Evolutionary conservation across 2,797 vertebrate species (phyloP), one percentile per base, ranked within the genome.

Genomic region (Halcyon smyrnensis): DNA sequence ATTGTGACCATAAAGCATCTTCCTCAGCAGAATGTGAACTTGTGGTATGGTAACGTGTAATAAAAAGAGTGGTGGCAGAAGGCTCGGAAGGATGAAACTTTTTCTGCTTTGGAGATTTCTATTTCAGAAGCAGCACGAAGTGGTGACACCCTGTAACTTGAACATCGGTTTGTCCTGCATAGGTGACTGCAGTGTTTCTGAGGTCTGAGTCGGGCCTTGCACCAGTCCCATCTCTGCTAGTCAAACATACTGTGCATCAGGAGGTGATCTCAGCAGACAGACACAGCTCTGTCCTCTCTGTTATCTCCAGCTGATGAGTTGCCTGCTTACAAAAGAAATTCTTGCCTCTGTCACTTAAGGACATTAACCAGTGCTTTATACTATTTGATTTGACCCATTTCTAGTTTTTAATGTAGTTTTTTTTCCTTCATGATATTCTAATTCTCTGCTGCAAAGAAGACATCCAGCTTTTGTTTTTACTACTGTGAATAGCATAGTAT

Each of bases 61-160:
- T 70, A 74, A 74, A 86, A 70, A 37, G 8, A 1, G 2, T 39
- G 46, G 15, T 53, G 24, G 14, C 20, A 27, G 24, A 64, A 74
- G 18, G 32, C 23, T 68, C 27, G 17, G 9, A 62, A n/a, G 14
- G 19, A 9, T 51, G 20, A 20, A 79, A 86, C 9, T 63, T 75
- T 16, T 20, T 8, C 59, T 76, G 37, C 32, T 48, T 39, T 59
- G 46, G 60, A 39, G 54, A 56, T n/a, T 39, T 16, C 34, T 16
- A 10, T 71, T 65, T 83, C 13, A 19, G 21, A 68, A 12, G 23
- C 39, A 17, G 21, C 43, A 9, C 36, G 11, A 68, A 48, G 11
- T 39, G 37, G 17, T 67, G 63, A 36, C 0, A 0, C 12, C 21
- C 17, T 65, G 32, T 45, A 34, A 24, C 53, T 71, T 0, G 0